phyloP scores from a whole-genome alignment of 2,113 vertebrate genomes.

The Gila orcuttii region DNA sequence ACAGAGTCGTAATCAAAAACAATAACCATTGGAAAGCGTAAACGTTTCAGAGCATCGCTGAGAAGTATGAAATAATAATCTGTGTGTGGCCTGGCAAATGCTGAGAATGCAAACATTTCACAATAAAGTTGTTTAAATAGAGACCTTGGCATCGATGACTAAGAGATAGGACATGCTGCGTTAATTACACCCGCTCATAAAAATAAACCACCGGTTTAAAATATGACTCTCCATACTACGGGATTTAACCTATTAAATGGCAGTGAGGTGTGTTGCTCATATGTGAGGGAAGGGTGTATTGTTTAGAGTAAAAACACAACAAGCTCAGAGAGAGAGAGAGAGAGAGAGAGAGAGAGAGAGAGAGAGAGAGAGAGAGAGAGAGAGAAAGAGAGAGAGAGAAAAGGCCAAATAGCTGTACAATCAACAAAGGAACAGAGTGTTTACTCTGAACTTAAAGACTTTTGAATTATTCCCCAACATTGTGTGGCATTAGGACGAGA shows the following conservation, averaged over 20 bases:
- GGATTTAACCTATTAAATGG: constrained; percentile 92
- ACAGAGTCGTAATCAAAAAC: constrained; percentile 97
- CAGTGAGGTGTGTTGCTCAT: constrained; percentile 89
- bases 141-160: constrained; percentile 92
- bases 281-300: constrained; percentile 82
- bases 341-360: too few species aligned
- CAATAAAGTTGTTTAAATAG: constrained; percentile 99
- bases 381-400: constrained; percentile 39
- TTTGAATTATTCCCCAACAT: constrained; percentile 68
- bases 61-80: constrained; percentile 96
- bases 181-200: constrained; percentile 96
- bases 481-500: constrained; percentile 71
- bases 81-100: constrained; percentile 95
- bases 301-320: constrained; percentile 80
- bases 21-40: constrained; percentile 92
- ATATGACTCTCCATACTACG: constrained; percentile 72
- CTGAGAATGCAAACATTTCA: constrained; percentile 99
- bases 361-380: constrained; percentile 30
- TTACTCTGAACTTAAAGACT: constrained; percentile 81
- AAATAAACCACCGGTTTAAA: constrained; percentile 97
- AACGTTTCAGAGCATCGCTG: constrained; percentile 86
- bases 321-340: constrained; percentile 44
- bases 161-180: constrained; percentile 97
- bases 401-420: constrained; percentile 65
- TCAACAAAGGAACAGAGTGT: constrained; percentile 80